Conservation (phyloP, 2,888 invertebrate genomes). For the Caenorhabditis becei region DNA sequence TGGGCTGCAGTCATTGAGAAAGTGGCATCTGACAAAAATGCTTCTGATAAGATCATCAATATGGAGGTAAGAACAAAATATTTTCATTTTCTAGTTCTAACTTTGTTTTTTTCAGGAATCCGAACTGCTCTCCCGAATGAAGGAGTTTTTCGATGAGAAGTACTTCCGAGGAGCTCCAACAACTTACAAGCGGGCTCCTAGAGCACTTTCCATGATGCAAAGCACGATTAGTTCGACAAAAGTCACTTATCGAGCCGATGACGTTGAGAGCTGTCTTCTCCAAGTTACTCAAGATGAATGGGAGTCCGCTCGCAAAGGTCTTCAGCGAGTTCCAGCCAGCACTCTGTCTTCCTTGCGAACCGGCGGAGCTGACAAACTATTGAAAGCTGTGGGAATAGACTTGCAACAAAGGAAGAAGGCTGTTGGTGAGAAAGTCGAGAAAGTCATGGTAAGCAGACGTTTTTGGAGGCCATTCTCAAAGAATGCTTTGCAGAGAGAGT, state of each 20-base stretch:
- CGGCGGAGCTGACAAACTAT: neutral
- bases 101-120: conserved; percentile 33
- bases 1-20: conserved; percentile 43
- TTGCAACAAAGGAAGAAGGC: conserved; percentile 30
- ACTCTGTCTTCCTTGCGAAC: neutral
- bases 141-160: conserved; percentile 45
- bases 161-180: conserved; percentile 17
- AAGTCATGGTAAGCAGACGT: conserved; percentile 42
- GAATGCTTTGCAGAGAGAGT: conserved; percentile 37
- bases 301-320: conserved; percentile 23
- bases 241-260: conserved; percentile 40
- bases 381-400: conserved; percentile 49
- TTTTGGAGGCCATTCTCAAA: neutral
- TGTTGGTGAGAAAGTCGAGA: conserved; percentile 38
- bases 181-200: conserved; percentile 8
- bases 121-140: conserved; percentile 35
- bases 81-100: neutral
- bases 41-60: conserved; percentile 25
- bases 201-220: too few relatives aligned
- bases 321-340: conserved; percentile 6
- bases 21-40: conserved; percentile 30
- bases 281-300: conserved; percentile 39
- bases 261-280: conserved; percentile 37
- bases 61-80: conserved; percentile 40
- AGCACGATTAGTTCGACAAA: too few relatives aligned